Evolutionary conservation across 2,113 vertebrate species (phyloP).

Genomic region (Tupaia chinensis): DNA sequence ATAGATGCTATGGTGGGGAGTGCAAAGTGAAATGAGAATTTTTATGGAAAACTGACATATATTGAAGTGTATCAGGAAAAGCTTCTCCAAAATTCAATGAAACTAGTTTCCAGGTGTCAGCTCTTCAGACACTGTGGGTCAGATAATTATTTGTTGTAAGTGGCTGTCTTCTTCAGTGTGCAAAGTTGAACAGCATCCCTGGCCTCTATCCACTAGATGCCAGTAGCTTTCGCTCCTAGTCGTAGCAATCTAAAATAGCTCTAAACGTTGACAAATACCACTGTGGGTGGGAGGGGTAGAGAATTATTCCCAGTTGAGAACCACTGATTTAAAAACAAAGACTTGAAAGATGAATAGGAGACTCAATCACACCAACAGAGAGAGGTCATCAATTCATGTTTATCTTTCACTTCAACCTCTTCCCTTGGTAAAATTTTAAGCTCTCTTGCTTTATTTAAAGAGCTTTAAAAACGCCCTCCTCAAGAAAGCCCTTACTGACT

Average conservation of each 20-base stretch:
- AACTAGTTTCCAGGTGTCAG: background rate
- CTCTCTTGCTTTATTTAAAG: background rate
- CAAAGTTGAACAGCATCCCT: background rate
- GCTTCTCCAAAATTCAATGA: background rate
- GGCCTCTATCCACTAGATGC: background rate
- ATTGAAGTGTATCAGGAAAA: background rate
- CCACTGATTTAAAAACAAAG: slow-evolving; percentile 17
- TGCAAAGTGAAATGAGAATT: background rate
- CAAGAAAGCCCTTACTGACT: background rate
- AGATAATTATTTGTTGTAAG: background rate
- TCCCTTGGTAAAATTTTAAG: background rate
- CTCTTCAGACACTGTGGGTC: background rate
- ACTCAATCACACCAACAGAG: background rate
- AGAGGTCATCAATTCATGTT: background rate
- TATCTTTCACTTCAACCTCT: background rate
- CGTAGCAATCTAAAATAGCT: background rate
- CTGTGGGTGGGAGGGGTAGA: background rate
- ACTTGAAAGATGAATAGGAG: background rate
- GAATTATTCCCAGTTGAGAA: background rate
- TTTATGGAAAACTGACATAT: background rate
- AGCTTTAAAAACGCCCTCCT: background rate
- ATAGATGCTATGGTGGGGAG: background rate
- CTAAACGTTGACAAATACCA: background rate
- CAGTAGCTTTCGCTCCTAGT: background rate
- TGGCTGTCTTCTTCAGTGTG: background rate